Evolutionary conservation across 2,797 vertebrate genomes (phyloP).

Genomic region (Peromyscus melanophrys): DNA sequence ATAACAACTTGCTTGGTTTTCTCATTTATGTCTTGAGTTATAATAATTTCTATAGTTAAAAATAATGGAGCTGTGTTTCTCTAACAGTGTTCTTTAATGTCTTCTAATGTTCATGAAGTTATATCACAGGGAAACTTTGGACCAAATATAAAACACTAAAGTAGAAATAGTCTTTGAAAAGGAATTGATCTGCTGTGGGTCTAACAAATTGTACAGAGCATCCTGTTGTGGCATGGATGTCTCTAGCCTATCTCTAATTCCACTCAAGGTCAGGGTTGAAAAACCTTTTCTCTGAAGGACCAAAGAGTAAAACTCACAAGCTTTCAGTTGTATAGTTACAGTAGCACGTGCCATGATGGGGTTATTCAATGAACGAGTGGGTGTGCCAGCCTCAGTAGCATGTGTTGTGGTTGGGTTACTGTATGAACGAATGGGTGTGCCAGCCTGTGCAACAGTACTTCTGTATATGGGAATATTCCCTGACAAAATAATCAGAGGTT

Average conservation of each 20-base stretch:
- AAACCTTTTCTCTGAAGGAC: not conserved
- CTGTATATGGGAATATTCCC: not conserved
- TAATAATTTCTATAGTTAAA: conserved; percentile 69
- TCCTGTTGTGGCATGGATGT: not conserved
- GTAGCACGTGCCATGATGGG: not conserved
- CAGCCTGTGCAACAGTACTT: not conserved
- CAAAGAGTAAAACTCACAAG: conserved; percentile 17
- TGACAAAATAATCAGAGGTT: conserved; percentile 47
- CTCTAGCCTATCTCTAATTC: not conserved
- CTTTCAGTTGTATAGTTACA: not conserved
- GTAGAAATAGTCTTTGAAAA: conserved; percentile 13
- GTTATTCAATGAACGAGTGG: not conserved
- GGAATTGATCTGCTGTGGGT: not conserved
- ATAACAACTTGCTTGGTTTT: conserved; percentile 52
- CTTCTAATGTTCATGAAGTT: conserved; percentile 47
- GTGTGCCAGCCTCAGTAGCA: not conserved
- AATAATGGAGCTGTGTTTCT: conserved; percentile 56
- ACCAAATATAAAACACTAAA: conserved; percentile 1
- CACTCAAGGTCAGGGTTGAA: not conserved
- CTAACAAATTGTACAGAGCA: not conserved
- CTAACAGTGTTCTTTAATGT: conserved; percentile 51
- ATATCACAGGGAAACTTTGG: not conserved
- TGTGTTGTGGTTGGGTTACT: not conserved
- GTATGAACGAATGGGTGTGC: not conserved
- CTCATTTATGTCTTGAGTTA: conserved; percentile 43